A percentile compares a stretch with the other conserved stretches of the same genome.
Evolutionary conservation across 2,797 vertebrate genomes (phyloP).

Genomic region (Trachops cirrhosus): DNA sequence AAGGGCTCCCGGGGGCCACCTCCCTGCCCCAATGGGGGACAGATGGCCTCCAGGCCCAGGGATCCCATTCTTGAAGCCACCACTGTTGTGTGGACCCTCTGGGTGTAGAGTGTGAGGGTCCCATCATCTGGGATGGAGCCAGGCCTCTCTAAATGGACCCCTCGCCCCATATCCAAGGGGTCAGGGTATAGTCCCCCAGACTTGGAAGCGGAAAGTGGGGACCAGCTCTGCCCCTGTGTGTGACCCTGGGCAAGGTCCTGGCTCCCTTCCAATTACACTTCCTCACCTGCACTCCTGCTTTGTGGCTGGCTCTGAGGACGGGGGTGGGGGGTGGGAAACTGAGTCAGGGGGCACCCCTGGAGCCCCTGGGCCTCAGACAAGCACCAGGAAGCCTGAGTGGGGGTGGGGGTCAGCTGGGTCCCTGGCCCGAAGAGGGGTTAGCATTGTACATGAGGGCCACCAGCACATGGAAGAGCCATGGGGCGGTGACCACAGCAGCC

Average conservation of each 20-base stretch:
- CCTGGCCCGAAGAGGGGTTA: neutral
- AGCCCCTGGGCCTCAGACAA: neutral
- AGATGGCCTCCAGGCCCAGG: neutral
- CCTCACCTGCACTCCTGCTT: neutral
- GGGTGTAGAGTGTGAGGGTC: neutral
- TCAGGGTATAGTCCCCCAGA: neutral
- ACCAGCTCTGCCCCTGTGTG: neutral
- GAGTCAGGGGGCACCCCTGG: neutral
- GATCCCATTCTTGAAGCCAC: neutral
- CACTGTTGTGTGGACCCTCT: neutral
- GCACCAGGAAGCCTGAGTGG: neutral
- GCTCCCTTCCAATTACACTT: neutral
- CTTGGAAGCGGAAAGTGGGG: neutral
- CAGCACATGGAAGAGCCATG: rapidly evolving
- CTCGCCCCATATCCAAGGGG: neutral
- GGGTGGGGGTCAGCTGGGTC: neutral
- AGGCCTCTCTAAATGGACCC: neutral
- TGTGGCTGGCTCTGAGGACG: neutral
- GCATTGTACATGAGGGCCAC: rapidly evolving
- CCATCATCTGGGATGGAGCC: neutral
- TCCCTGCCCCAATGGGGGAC: neutral
- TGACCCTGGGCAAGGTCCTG: neutral
- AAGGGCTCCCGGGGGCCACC: neutral
- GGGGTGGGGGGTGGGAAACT: neutral
- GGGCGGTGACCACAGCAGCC: neutral